phyloP scores from a whole-genome alignment of 2,113 vertebrate genomes.

The Oncorhynchus mykiss region DNA sequence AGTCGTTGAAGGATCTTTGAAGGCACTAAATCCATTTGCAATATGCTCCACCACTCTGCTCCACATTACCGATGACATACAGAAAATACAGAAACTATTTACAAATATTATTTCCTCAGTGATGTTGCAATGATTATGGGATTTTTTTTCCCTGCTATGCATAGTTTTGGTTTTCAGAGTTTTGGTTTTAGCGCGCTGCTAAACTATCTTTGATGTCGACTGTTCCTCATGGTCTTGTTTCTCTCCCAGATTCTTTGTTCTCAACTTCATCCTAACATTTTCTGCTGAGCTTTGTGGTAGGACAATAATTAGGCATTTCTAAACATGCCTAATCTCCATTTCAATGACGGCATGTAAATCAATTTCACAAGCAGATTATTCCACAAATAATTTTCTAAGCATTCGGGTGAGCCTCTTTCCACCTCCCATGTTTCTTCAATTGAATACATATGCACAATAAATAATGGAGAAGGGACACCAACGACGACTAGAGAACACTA shows the following conservation, averaged over 20 bases:
- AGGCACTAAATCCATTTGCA: too few relatives aligned
- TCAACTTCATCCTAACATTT: conserved; percentile 33
- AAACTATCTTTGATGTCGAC: conserved; percentile 32
- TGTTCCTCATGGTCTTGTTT: conserved; percentile 27
- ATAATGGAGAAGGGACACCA: conserved; percentile 39
- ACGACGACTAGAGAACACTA: conserved; percentile 14
- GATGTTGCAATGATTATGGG: too few relatives aligned
- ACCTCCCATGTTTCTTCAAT: conserved; percentile 36
- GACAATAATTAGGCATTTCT: conserved; percentile 38
- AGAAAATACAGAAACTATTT: too few relatives aligned
- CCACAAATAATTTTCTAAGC: conserved; percentile 10
- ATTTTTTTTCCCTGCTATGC: too few relatives aligned
- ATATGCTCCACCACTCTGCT: too few relatives aligned
- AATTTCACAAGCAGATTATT: conserved; percentile 30
- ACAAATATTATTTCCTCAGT: too few relatives aligned
- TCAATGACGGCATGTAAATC: conserved; percentile 26
- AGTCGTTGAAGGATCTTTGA: too few relatives aligned
- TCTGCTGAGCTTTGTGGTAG: conserved; percentile 31
- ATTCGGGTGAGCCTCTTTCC: conserved; percentile 16
- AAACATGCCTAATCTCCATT: conserved; percentile 45
- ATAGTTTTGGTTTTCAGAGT: too few relatives aligned
- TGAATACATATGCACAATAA: conserved; percentile 36
- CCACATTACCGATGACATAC: too few relatives aligned
- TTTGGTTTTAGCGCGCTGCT: too few relatives aligned
- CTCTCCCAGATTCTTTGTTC: conserved; percentile 31